Conservation (phyloP, 2,113 vertebrate species). For the Boleophthalmus pectinirostris region DNA sequence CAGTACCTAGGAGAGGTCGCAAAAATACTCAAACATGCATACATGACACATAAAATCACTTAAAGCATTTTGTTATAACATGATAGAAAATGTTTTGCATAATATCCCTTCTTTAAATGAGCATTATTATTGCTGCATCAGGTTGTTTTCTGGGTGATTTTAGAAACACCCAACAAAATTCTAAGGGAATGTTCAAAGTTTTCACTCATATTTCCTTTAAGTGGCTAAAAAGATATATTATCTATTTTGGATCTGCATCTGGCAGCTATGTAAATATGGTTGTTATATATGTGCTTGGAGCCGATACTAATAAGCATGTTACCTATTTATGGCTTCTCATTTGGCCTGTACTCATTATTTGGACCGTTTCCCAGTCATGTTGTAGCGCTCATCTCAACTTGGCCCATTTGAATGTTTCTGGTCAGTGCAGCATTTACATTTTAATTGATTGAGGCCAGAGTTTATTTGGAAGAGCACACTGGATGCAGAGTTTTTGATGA, state of each 20-base stretch:
- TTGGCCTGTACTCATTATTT: constrained; percentile 1
- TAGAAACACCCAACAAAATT: neutral
- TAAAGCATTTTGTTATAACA: too few relatives aligned
- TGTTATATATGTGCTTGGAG: constrained; percentile 6
- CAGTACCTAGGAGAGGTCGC: too few relatives aligned
- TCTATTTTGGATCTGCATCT: neutral
- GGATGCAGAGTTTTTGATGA: neutral
- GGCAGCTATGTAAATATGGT: neutral
- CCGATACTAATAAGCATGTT: constrained; percentile 7
- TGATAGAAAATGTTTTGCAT: neutral
- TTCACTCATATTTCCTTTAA: neutral
- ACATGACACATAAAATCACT: too few relatives aligned
- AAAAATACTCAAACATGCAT: too few relatives aligned
- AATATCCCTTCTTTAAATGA: neutral
- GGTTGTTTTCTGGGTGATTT: neutral
- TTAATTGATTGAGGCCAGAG: constrained; percentile 3
- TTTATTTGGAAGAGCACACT: neutral
- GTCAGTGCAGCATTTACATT: constrained; percentile 2
- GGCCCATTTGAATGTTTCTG: neutral
- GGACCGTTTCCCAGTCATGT: neutral
- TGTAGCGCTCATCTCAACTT: neutral
- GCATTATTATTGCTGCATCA: neutral
- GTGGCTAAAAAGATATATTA: neutral
- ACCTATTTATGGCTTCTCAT: constrained; percentile 1
- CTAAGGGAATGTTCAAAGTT: neutral